Evolutionary conservation across 2,113 vertebrate genomes (phyloP).

Genomic region (Sylvicapra grimmia): DNA sequence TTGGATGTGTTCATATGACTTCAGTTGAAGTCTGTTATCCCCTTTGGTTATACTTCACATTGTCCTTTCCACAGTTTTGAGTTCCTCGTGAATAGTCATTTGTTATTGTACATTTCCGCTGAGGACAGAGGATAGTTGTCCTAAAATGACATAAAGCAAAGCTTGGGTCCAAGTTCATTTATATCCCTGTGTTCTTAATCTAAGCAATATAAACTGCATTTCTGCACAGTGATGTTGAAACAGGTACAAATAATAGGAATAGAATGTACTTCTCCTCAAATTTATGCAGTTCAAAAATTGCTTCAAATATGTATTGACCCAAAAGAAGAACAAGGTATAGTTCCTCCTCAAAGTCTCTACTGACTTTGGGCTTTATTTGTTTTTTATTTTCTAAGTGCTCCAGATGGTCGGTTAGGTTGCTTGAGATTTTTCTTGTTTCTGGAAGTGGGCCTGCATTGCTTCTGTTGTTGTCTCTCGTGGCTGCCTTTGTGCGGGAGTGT

Average conservation of each 20-base stretch:
- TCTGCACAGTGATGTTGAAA: not conserved
- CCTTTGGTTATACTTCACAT: not conserved
- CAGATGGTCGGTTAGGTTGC: not conserved
- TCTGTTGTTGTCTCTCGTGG: rapidly evolving
- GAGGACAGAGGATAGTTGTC: not conserved
- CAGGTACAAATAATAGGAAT: not conserved
- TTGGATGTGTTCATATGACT: not conserved
- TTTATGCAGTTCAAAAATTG: not conserved
- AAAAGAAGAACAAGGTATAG: not conserved
- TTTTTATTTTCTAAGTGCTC: not conserved
- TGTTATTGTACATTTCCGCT: not conserved
- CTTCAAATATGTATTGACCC: not conserved
- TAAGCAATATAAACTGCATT: not conserved
- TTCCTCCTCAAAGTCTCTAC: not conserved
- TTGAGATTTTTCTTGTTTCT: not conserved
- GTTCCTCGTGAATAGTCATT: not conserved
- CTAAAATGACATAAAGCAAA: not conserved
- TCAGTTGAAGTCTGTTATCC: not conserved
- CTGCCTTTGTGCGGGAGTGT: not conserved
- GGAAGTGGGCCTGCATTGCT: not conserved
- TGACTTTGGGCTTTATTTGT: not conserved
- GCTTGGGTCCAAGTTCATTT: not conserved
- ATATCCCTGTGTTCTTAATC: not conserved
- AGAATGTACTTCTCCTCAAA: not conserved
- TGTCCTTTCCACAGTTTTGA: not conserved